Conservation (phyloP, 2,113 vertebrate species). For the Poeciliopsis turrubarensis region DNA sequence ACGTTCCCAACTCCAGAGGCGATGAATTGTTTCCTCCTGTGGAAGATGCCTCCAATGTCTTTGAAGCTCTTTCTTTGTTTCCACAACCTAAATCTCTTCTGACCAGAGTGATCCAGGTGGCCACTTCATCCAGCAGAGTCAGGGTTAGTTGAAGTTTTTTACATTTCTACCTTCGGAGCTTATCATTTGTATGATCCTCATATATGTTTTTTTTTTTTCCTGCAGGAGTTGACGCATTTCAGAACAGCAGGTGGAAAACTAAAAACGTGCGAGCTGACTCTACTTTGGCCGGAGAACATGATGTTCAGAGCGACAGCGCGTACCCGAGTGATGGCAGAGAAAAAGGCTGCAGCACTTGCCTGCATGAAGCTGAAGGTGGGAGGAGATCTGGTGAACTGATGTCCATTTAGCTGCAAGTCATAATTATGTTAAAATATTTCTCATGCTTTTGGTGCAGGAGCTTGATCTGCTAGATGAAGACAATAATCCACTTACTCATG, state of each 20-base stretch:
- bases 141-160: slow-evolving; percentile 77
- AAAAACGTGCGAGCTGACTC: slow-evolving; percentile 86
- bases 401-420: neutral
- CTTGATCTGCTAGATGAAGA: slow-evolving; percentile 88
- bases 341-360: slow-evolving; percentile 88
- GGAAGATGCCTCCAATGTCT: slow-evolving; percentile 70
- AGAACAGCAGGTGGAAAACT: slow-evolving; percentile 83
- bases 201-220: neutral
- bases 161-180: neutral
- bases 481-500: slow-evolving; percentile 91
- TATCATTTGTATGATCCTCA: neutral
- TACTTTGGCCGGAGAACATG: slow-evolving; percentile 91
- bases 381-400: rapidly evolving
- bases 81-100: slow-evolving; percentile 90
- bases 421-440: neutral
- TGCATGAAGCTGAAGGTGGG: slow-evolving; percentile 93
- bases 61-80: slow-evolving; percentile 86
- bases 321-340: slow-evolving; percentile 86
- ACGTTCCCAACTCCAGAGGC: slow-evolving; percentile 56
- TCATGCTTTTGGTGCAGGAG: slow-evolving; percentile 77
- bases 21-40: slow-evolving; percentile 23
- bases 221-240: slow-evolving; percentile 87
- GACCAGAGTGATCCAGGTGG: slow-evolving; percentile 87
- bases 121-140: slow-evolving; percentile 83
- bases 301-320: slow-evolving; percentile 85